phyloP scores from a whole-genome alignment of 1,140 invertebrate genomes.

The Lasioglossum baleicum region DNA sequence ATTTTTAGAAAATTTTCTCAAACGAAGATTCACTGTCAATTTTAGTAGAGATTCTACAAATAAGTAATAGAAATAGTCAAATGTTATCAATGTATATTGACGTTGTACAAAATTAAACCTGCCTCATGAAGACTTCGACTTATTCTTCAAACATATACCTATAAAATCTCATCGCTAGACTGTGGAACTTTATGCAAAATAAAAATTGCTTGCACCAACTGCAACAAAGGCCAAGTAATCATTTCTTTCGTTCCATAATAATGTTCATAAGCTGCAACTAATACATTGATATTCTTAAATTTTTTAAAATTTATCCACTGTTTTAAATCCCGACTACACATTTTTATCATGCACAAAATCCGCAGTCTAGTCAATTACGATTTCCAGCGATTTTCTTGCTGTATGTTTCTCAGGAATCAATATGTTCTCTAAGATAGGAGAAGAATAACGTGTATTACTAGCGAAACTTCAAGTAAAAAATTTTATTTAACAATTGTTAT shows the following conservation, averaged over 20 bases:
- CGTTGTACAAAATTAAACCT: constrained; percentile 37
- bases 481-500: constrained; percentile 21
- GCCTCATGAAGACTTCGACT: not conserved
- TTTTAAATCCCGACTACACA: no score
- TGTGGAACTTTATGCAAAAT: no score
- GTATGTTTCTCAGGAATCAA: not conserved
- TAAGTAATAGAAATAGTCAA: constrained; percentile 20
- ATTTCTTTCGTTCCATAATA: no score
- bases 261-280: no score
- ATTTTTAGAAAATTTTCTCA: constrained; percentile 11
- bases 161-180: no score
- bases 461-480: constrained; percentile 5
- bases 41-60: constrained; percentile 5
- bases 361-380: no score
- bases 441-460: not conserved
- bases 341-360: no score
- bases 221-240: no score
- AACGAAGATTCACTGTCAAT: constrained; percentile 22
- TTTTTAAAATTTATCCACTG: no score
- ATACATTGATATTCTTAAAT: no score
- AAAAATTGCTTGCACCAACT: no score
- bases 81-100: constrained; percentile 32
- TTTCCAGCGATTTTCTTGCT: not conserved
- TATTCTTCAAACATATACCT: not conserved
- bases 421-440: not conserved